These are phyloP conservation scores for Koerneria pararmatus DNA, from an alignment of 2,888 invertebrate genomes.

Conservation along the genomic window DNA sequence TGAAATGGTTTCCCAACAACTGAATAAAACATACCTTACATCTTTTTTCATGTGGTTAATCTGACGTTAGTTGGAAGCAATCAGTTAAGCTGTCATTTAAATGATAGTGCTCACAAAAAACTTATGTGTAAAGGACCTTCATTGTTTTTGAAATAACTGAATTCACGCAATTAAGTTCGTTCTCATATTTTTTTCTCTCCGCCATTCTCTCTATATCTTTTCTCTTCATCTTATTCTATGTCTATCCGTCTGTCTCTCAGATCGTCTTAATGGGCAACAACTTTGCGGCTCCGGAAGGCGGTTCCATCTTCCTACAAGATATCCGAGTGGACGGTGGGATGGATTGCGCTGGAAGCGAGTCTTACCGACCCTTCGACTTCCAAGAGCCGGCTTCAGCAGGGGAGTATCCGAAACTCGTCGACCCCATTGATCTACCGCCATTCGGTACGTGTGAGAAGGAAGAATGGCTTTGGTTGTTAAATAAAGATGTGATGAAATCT, in stretches of 20 bases:
- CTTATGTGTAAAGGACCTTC: too few relatives aligned
- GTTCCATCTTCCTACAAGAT: slow-evolving; percentile 46
- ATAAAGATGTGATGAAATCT: too few relatives aligned
- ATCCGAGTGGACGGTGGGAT: slow-evolving; percentile 41
- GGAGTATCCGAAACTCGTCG: slow-evolving; percentile 31
- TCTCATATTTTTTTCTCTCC: too few relatives aligned
- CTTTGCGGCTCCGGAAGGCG: slow-evolving; percentile 42
- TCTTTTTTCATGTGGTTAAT: too few relatives aligned
- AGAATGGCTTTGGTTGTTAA: too few relatives aligned
- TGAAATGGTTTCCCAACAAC: too few relatives aligned
- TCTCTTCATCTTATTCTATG: not conserved
- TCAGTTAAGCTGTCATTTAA: too few relatives aligned
- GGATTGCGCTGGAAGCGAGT: slow-evolving; percentile 31
- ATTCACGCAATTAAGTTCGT: too few relatives aligned
- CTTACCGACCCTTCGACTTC: not conserved
- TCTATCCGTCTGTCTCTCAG: slow-evolving; percentile 21
- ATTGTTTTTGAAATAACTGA: too few relatives aligned
- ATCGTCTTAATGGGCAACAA: slow-evolving; percentile 44
- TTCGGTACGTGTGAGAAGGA: slow-evolving; percentile 26
- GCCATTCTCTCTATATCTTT: not conserved
- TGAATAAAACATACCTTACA: too few relatives aligned
- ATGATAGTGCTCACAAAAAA: too few relatives aligned
- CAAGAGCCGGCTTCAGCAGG: not conserved
- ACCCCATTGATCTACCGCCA: slow-evolving; percentile 23
- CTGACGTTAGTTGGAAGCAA: too few relatives aligned